These are phyloP conservation scores for Eupristina koningsbergeri DNA, from an alignment of 1,140 invertebrate species.

Conservation along the genomic window DNA sequence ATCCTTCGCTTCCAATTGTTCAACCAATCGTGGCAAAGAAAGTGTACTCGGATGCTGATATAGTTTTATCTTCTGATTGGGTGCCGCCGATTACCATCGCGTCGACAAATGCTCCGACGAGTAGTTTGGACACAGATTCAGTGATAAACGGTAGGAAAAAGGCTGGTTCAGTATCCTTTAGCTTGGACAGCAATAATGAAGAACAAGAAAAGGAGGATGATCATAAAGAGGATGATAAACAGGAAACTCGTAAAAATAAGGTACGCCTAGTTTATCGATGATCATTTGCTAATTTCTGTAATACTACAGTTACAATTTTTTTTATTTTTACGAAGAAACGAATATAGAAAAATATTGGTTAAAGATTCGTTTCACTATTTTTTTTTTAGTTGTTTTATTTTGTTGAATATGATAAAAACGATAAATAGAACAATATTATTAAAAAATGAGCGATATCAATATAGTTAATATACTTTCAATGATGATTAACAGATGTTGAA, in stretches of 20 bases:
- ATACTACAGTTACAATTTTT: not conserved
- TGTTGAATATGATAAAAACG: no score
- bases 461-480: not conserved
- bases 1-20: slow-evolving; percentile 72
- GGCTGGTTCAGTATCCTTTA: slow-evolving; percentile 83
- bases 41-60: slow-evolving; percentile 87
- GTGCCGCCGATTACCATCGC: slow-evolving; percentile 85
- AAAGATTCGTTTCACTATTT: no score
- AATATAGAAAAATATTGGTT: no score
- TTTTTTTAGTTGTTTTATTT: no score
- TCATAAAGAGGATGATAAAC: slow-evolving; percentile 72
- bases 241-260: slow-evolving; percentile 74
- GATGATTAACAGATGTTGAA: slow-evolving; percentile 83
- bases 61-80: slow-evolving; percentile 87
- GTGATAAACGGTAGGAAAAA: slow-evolving; percentile 78
- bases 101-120: slow-evolving; percentile 76
- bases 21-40: slow-evolving; percentile 74
- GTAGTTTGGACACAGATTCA: slow-evolving; percentile 69
- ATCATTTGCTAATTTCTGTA: not conserved
- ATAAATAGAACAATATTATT: no score
- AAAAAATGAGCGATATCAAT: not conserved
- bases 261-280: slow-evolving; percentile 53
- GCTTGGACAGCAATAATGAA: slow-evolving; percentile 77
- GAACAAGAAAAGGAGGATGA: slow-evolving; percentile 70
- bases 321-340: no score